phyloP scores from a whole-genome alignment of 1,140 invertebrate genomes.

The Globodera rostochiensis region DNA sequence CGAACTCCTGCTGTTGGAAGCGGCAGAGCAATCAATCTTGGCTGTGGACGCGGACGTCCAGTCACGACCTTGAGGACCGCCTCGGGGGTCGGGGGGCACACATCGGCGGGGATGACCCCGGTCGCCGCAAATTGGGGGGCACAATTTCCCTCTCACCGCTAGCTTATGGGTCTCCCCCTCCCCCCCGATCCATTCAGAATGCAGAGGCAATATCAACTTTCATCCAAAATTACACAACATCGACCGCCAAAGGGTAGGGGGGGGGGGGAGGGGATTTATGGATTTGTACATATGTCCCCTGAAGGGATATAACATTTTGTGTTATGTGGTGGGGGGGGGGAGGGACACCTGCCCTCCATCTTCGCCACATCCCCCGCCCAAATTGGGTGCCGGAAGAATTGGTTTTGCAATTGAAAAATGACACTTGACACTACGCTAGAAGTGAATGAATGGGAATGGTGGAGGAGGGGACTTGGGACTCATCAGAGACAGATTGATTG shows the following conservation, averaged over 20 bases:
- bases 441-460: background rate
- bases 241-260: background rate
- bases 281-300: background rate
- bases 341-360: background rate
- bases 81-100: too few relatives aligned
- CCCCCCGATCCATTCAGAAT: too few relatives aligned
- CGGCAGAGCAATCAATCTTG: background rate
- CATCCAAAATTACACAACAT: background rate
- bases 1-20: background rate
- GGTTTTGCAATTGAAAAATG: constrained; percentile 6
- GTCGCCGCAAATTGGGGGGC: background rate
- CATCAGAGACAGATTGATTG: background rate
- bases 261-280: background rate
- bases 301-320: background rate
- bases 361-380: background rate
- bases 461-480: background rate
- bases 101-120: background rate
- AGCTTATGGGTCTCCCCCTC: too few relatives aligned
- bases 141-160: background rate
- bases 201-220: background rate
- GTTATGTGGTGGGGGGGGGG: too few relatives aligned
- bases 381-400: background rate
- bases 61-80: background rate
- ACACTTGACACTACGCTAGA: background rate
- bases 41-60: background rate